Evolutionary conservation across 1,140 invertebrate genomes (phyloP).

Genomic region (Trissolcus basalis): DNA sequence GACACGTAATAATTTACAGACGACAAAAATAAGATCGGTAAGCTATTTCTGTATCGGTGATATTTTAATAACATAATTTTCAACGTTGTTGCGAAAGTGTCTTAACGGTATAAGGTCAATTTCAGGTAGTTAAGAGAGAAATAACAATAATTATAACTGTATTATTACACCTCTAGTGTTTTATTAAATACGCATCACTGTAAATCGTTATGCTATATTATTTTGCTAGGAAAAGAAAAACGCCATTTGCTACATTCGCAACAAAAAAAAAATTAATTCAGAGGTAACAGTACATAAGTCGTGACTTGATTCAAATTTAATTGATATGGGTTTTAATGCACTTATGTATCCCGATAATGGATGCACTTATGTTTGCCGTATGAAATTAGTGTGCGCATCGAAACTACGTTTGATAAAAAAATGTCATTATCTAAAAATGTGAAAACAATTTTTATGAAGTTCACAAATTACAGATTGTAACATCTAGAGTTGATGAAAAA

Average conservation of each 20-base stretch:
- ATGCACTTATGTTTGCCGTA: no score
- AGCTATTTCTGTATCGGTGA: no score
- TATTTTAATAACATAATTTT: constrained; percentile 19
- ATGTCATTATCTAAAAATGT: no score
- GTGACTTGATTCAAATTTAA: constrained; percentile 27
- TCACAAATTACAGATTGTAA: no score
- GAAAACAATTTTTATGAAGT: no score
- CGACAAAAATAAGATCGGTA: constrained; percentile 2
- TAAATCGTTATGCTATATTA: constrained; percentile 8
- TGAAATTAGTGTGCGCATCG: no score
- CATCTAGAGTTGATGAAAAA: no score
- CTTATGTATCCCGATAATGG: not conserved
- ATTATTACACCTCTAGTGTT: constrained; percentile 8
- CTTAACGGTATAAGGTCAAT: constrained; percentile 25
- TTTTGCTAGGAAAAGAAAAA: not conserved
- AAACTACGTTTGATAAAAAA: no score
- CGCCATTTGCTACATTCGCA: not conserved
- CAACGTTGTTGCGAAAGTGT: not conserved
- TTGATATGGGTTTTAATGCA: constrained; percentile 14
- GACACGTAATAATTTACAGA: no score
- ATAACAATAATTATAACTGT: constrained; percentile 26
- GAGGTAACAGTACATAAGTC: constrained; percentile 15
- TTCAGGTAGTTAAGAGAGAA: constrained; percentile 12
- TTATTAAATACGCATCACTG: constrained; percentile 35
- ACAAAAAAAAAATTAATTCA: constrained; percentile 19